Conservation (phyloP, 2,797 vertebrate genomes). For the Malacoctenus gilli region DNA sequence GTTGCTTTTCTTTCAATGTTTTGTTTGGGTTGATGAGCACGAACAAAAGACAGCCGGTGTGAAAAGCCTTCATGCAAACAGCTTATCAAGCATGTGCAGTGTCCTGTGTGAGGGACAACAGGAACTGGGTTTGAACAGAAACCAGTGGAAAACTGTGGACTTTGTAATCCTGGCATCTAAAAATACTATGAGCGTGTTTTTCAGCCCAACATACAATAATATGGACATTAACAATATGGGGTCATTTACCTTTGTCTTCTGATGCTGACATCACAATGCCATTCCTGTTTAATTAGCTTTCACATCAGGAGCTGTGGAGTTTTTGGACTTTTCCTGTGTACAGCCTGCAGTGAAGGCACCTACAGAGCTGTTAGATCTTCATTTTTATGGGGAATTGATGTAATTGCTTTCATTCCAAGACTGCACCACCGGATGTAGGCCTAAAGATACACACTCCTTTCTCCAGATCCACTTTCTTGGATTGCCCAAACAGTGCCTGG, state of each 20-base stretch:
- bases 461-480: conserved; percentile 75
- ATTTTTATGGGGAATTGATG: conserved; percentile 67
- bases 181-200: conserved; percentile 66
- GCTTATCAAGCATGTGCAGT: conserved; percentile 71
- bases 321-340: conserved; percentile 20
- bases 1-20: conserved; percentile 46
- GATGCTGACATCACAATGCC: conserved; percentile 18
- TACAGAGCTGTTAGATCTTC: conserved; percentile 65
- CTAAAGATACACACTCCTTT: conserved; percentile 75
- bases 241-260: conserved; percentile 26
- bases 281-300: conserved; percentile 48
- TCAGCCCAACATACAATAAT: conserved; percentile 22
- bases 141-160: conserved; percentile 68
- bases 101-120: conserved; percentile 70
- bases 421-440: conserved; percentile 50
- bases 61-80: conserved; percentile 47
- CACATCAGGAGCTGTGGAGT: conserved; percentile 26
- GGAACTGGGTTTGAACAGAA: conserved; percentile 71
- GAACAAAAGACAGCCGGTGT: conserved; percentile 44
- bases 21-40: conserved; percentile 49
- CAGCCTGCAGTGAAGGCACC: conserved; percentile 15
- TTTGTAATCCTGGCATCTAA: conserved; percentile 71
- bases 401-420: conserved; percentile 74
- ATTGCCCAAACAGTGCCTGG: conserved; percentile 74
- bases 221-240: conserved; percentile 17